Base-by-base conservation (phyloP, 2,888 invertebrate genomes). In the Epistrophe eligans region DNA sequence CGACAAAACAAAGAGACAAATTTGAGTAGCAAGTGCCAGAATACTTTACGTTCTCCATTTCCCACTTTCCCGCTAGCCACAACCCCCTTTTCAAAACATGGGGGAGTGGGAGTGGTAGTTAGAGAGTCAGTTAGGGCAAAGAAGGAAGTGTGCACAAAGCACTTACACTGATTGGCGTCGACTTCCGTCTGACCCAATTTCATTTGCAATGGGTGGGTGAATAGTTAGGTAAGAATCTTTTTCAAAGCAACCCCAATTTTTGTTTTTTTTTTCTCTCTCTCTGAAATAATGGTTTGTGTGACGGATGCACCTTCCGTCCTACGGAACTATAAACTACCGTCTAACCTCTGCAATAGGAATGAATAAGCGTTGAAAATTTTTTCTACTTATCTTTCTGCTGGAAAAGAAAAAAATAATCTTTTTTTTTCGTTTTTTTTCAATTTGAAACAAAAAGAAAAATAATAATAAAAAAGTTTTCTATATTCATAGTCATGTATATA, bases 131-230 rank as follows among this genome's bases (percentile, higher is more conserved):
- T 82, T 79, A 79, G 83, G 76, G 48, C 79, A 79, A 83, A 87
- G 83, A 76, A 79, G 83, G 83, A 87, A 87, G 82, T 83, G 83
- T 87, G 83, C 83, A 87, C 87, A 87, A 83, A 87, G 87, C 87
- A 87, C 87, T 87, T 87, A 87, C 87, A 87, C 83, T 87, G 87
- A 87, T 87, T 87, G 87, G 83, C 87, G 83, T 87, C 87, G 79
- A 79, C 83, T 87, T 87, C 87, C 87, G 82, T 72, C 87, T 87
- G 87, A 87, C 87, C 87, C 87, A 87, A 83, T 87, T 87, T 83
- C 79, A 76, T 83, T 79, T 55, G 73, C 43, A 84, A 71, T 77
- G 70, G 67, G 35, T 48, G 35, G 71, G 64, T 64, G 71, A 73
- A 77, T 67, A 58, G 80, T 76, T 70, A 45, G 71, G 50, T 77